These are phyloP conservation scores for Achatina immaculata DNA, from an alignment of 1,140 invertebrate genomes.

Conservation along the genomic window DNA sequence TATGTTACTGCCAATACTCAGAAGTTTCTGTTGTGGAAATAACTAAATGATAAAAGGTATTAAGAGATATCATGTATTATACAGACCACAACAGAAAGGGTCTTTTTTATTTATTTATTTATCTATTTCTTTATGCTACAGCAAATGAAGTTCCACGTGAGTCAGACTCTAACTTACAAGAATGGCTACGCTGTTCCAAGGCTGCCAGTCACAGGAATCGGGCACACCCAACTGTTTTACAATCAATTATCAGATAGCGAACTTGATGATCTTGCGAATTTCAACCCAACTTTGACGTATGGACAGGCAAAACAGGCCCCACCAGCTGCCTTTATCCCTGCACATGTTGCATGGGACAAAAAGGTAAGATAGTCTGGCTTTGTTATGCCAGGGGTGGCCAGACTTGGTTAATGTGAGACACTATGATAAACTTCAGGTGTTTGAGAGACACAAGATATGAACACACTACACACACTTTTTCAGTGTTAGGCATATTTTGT, in stretches of 20 bases:
- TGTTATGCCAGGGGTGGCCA: no score
- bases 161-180: conserved; percentile 78
- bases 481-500: no score
- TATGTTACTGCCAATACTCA: no score
- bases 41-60: no score
- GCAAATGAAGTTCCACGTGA: conserved; percentile 77
- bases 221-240: conserved; percentile 71
- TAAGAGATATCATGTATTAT: no score
- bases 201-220: conserved; percentile 76
- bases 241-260: conserved; percentile 74
- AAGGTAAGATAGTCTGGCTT: conserved; percentile 72
- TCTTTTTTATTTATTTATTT: no score
- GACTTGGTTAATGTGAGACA: no score
- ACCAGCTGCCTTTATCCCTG: conserved; percentile 78
- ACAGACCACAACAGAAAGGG: no score
- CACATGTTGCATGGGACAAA: conserved; percentile 82
- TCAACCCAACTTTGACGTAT: conserved; percentile 83
- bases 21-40: no score
- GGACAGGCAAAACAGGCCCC: conserved; percentile 77
- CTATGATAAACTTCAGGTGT: no score
- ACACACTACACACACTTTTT: no score
- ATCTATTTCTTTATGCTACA: conserved; percentile 54
- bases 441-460: no score
- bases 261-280: conserved; percentile 74
- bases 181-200: conserved; percentile 79